Base-by-base conservation (phyloP, 2,113 vertebrate genomes). In the Lucifuga dentata region DNA sequence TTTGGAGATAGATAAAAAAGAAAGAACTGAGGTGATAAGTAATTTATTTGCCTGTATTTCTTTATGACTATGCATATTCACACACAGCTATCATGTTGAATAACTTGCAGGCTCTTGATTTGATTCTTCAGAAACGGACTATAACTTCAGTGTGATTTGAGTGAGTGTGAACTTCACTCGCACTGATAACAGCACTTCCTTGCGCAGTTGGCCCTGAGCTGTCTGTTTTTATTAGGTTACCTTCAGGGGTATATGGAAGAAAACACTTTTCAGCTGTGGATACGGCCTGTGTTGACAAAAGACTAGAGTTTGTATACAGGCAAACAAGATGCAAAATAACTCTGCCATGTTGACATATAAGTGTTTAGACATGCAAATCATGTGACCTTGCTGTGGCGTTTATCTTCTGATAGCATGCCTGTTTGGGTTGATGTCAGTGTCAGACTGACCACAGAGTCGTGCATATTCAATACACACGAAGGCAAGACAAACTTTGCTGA, bases 271-370 rank as follows among this genome's bases (percentile, higher is more conserved):
- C 55, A 49, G 53, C 63, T 41, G 46, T 24, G 26, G 2, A 9
- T 23, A 29, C 10, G 33, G 43, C 65, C 13, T 5, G 6, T 50
- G 60, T 39, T 57, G 36, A 81, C 12, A 35, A 81, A 80, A 39
- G 36, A 15, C 15, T 39, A 44, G 12, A 44, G 44, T 83, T 80
- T 85, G 46, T 61, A 78, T 74, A 57, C 61, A 67, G 46, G 73
- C 58, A 88, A 90, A 89, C 45, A 51, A 75, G 58, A 86, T 84
- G 76, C 77, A 90, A 89, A 90, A 62, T 12, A 46, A 17, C 2
- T 5, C 19, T 36, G 48, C 50, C 0, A 17, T 56, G 29, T 55
- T 73, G 40, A 74, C 17, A 49, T 57, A 13, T 2, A 38, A 56
- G 24, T 36, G 56, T 68, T 51, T 19, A 57, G 2, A 66, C 46